Evolutionary conservation across 2,797 vertebrate species (phyloP).

Genomic region (Pogoniulus pusillus): DNA sequence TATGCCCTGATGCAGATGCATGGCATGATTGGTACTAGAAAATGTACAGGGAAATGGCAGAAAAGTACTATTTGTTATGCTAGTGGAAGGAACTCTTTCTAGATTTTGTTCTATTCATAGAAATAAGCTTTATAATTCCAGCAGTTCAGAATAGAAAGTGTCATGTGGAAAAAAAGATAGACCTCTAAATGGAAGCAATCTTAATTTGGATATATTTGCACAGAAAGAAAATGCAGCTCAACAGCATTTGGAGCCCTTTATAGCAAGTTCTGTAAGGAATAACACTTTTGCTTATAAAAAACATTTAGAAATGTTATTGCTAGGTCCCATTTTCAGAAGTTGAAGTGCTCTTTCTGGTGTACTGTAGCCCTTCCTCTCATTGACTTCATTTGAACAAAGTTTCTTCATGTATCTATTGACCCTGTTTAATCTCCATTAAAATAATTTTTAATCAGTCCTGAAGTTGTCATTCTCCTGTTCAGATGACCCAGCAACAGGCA

Average conservation of each 20-base stretch:
- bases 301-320: conserved; percentile 40
- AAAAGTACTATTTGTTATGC: neutral
- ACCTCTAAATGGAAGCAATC: neutral
- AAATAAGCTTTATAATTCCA: neutral
- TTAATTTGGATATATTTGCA: neutral
- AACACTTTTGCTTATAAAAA: conserved; percentile 1
- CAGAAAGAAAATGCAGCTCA: neutral
- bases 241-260: neutral
- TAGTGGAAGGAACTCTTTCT: neutral
- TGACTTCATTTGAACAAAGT: neutral
- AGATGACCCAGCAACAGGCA: neutral
- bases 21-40: neutral
- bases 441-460: neutral
- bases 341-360: neutral
- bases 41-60: neutral
- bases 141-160: neutral
- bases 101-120: neutral
- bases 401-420: neutral
- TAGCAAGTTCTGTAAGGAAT: neutral
- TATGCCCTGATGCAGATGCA: neutral
- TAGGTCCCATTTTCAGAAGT: neutral
- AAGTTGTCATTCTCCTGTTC: neutral
- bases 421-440: neutral
- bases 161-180: neutral
- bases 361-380: conserved; percentile 36